phyloP scores from a whole-genome alignment of 2,113 vertebrate genomes.

The Neolamprologus caudopunctatus region DNA sequence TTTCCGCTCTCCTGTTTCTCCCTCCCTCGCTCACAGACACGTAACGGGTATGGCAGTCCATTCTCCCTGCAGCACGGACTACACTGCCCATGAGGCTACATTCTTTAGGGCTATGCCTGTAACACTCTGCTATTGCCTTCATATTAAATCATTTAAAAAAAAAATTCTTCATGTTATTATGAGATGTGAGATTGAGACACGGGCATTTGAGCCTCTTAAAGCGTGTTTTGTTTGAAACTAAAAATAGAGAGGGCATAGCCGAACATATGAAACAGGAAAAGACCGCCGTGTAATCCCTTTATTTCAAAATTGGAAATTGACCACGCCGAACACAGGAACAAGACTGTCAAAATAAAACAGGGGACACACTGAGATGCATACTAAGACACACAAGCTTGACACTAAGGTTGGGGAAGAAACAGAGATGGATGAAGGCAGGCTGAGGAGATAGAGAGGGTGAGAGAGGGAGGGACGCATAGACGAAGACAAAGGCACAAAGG shows the following conservation, averaged over 20 bases:
- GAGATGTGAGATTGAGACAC: neutral
- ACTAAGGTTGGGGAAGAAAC: neutral
- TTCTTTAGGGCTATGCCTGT: accelerated
- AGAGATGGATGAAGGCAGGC: neutral
- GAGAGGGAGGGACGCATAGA: neutral
- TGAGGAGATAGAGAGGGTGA: neutral
- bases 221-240: neutral
- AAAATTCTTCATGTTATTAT: neutral
- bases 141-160: neutral
- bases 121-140: neutral
- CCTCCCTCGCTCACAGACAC: neutral
- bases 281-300: neutral
- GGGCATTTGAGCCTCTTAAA: neutral
- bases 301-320: neutral
- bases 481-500: neutral
- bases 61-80: neutral
- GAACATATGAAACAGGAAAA: neutral
- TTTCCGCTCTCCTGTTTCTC: no score
- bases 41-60: accelerated
- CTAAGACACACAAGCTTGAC: neutral
- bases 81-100: neutral
- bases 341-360: neutral
- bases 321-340: neutral
- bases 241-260: neutral
- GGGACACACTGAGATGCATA: neutral